Evolutionary conservation across 2,113 vertebrate genomes (phyloP), one percentile per base, ranked within the genome.

Genomic region (Epinephelus fuscoguttatus): DNA sequence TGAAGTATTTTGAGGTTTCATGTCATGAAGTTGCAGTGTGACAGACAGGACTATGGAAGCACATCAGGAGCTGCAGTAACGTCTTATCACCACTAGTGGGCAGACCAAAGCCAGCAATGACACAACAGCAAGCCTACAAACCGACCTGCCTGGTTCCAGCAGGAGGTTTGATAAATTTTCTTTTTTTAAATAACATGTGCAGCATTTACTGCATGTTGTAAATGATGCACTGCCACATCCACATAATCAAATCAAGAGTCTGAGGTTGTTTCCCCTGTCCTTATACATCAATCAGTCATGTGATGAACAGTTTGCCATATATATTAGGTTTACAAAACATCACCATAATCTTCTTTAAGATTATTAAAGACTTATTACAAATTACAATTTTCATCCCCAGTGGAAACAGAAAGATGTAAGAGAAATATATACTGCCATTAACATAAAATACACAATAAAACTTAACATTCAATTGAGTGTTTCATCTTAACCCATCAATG

Each of bases 61-160:
- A 30, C 21, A 42, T 1, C 14, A 30, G 15, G 30, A 68, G 55
- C 76, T 91, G 84, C 66, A 88, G 64, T 84, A 9, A 40, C 56
- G n/a, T 8, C 6, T 25, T 57, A 10, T 27, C 47, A 75, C 88
- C 89, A 88, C 90, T 87, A 89, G 90, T 77, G 79, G 89, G 80
- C 53, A 81, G 52, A 47, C 75, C 89, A 52, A 52, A 73, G 17
- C 78, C 77, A 77, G 27, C 21, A 72, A 84, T 68, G 45, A 80
- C 47, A 66, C 53, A 18, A 60, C 49, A 47, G 19, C 23, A 23
- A 21, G 27, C 18, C 9, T 23, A 4, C 9, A 19, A 21, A 70
- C 14, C 17, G 21, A 18, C 70, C 4, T 18, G 6, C 7, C 0
- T n/a, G 57, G 12, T 23, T 64, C 42, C 21, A 70, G 4, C 5